Evolutionary conservation across 2,113 vertebrate genomes (phyloP), one percentile per base, ranked within the genome.

Genomic region (Enhydra lutris): DNA sequence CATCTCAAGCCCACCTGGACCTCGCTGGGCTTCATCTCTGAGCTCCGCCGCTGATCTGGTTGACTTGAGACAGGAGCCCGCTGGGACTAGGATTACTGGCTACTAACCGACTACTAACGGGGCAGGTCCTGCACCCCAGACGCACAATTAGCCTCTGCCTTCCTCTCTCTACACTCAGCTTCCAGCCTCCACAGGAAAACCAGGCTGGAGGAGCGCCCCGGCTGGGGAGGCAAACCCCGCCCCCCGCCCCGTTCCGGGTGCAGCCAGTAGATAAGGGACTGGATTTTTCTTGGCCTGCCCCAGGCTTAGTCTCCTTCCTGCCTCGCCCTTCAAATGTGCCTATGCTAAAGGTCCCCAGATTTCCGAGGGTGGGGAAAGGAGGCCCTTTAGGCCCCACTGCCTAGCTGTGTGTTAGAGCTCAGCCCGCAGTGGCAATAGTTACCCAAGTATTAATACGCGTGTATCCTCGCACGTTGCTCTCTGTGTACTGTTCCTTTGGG

Each of bases 1-100:
- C 29, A 20, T 59, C n/a, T 39, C 6, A 1, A 20, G 26, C 20
- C 23, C 21, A 45, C 3, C 1, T 24, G 6, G 0, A 0, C 5
- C n/a, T 34, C 34, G 4, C 80, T 34, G 26, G 34, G 21, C 20
- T 36, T 59, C n/a, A 20, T 18, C 34, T 34, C 39, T 3, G 4
- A 73, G 29, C 42, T 65, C 18, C 0, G 18, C 4, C 47, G 11
- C 18, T 71, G 15, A 9, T 50, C 34, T 69, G 26, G 15, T 4
- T 42, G 59, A 9, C 61, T 59, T 47, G 23, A 47, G 50, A 50
- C 14, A 55, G 26, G 26, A 31, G 20, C 7, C 42, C 0, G 0
- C 15, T 4, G 71, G 59, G 8, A 55, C 21, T 6, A 26, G 7
- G 6, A 23, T 50, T 57, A 31, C 59, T 26, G 59, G 59, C 59